A percentile compares a stretch with the other conserved stretches of the same genome.
phyloP scores from a whole-genome alignment of 2,888 invertebrate genomes.

The Hanleya hanleyi region DNA sequence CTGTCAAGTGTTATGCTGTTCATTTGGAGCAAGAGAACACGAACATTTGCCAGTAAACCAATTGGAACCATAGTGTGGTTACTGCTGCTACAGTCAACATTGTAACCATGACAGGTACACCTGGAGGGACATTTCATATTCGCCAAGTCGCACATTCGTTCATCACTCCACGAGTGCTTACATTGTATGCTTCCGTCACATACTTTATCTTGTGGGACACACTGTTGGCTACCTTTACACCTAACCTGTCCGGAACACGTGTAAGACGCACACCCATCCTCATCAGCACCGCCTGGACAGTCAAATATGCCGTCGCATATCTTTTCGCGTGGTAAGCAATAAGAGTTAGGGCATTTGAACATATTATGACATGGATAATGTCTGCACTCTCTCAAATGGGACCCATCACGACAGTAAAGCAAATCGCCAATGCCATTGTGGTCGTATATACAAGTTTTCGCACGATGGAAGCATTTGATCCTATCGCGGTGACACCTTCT shows the following conservation, averaged over 20 bases:
- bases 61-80: background rate
- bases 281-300: background rate
- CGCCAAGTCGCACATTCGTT: background rate
- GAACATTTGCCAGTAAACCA: background rate
- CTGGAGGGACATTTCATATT: background rate
- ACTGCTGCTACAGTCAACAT: background rate
- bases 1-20: background rate
- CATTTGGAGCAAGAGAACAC: background rate
- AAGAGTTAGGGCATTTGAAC: slow-evolving; percentile 3
- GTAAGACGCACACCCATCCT: background rate
- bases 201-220: background rate
- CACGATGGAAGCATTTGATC: background rate
- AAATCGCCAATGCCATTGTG: background rate
- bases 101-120: background rate
- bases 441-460: background rate
- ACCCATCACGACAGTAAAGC: background rate
- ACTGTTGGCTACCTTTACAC: background rate
- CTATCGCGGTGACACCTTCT: background rate
- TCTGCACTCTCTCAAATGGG: background rate
- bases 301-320: background rate
- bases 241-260: background rate
- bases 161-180: background rate
- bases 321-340: background rate
- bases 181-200: background rate
- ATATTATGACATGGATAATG: background rate